phyloP scores from a whole-genome alignment of 92 coral and sea anemone species.

The Porites divaricata region DNA sequence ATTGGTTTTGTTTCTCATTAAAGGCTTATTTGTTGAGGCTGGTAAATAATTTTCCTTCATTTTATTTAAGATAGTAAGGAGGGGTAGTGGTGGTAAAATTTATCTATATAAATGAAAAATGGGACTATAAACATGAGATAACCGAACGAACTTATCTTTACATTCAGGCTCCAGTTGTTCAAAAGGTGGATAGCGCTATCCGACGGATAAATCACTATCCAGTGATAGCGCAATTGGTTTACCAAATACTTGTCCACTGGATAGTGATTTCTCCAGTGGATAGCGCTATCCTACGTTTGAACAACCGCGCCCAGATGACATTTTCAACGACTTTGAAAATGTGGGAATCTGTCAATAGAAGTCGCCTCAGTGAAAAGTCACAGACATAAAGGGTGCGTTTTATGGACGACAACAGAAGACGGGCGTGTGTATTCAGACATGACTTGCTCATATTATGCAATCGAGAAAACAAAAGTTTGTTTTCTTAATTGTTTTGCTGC shows the following conservation, averaged over 20 bases:
- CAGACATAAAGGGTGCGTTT: not conserved
- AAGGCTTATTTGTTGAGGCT: not conserved
- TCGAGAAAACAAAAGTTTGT: no score
- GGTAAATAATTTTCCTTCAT: not conserved
- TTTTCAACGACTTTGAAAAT: not conserved
- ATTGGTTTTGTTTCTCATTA: conserved; percentile 8
- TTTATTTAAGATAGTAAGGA: no score
- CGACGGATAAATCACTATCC: no score
- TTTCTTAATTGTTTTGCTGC: no score
- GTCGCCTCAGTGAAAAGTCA: not conserved
- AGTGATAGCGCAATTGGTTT: no score
- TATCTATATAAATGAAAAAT: not conserved
- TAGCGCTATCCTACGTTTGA: no score
- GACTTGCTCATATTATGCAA: no score
- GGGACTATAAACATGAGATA: not conserved
- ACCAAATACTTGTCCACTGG: no score
- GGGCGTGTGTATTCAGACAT: not conserved
- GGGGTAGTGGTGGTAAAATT: not conserved
- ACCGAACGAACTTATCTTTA: not conserved
- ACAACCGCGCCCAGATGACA: no score
- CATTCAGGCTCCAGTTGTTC: no score
- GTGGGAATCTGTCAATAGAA: not conserved
- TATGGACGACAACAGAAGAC: not conserved
- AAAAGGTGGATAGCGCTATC: no score
- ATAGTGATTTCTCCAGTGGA: no score